phyloP scores from a whole-genome alignment of 2,797 vertebrate genomes.

The Denticeps clupeoides region DNA sequence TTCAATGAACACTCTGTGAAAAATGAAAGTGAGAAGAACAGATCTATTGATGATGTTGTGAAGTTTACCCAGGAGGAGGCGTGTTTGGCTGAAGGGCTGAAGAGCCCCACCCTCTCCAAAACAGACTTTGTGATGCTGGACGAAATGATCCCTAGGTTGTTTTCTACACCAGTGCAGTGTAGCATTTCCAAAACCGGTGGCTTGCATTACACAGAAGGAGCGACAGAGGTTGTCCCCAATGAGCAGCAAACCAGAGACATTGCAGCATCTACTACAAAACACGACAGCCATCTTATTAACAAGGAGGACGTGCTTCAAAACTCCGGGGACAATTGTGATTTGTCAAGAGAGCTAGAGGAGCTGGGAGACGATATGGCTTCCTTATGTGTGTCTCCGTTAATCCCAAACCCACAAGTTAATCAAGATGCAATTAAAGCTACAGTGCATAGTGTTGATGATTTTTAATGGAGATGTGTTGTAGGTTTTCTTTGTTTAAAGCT shows the following conservation, averaged over 20 bases:
- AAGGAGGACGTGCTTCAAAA: conserved; percentile 31
- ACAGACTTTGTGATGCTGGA: conserved; percentile 22
- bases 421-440: conserved; percentile 18
- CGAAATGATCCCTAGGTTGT: conserved; percentile 2
- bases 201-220: conserved; percentile 13
- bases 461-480: conserved; percentile 34
- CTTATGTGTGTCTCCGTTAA: conserved; percentile 40
- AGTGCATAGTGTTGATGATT: conserved; percentile 51
- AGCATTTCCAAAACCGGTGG: conserved; percentile 22
- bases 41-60: conserved; percentile 18
- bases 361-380: conserved; percentile 52
- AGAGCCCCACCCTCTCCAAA: conserved; percentile 17
- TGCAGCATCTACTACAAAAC: not conserved
- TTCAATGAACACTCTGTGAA: conserved; percentile 20
- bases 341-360: conserved; percentile 46
- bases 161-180: conserved; percentile 21
- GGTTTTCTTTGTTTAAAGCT: too few relatives aligned
- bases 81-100: conserved; percentile 27
- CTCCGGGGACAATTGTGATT: conserved; percentile 19
- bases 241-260: conserved; percentile 1
- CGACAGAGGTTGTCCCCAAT: conserved; percentile 10
- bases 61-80: conserved; percentile 21
- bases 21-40: not conserved
- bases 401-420: conserved; percentile 3
- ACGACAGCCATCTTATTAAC: conserved; percentile 12